Evolutionary conservation across 2,113 vertebrate genomes (phyloP).

Genomic region (Beaufortia kweichowensis): DNA sequence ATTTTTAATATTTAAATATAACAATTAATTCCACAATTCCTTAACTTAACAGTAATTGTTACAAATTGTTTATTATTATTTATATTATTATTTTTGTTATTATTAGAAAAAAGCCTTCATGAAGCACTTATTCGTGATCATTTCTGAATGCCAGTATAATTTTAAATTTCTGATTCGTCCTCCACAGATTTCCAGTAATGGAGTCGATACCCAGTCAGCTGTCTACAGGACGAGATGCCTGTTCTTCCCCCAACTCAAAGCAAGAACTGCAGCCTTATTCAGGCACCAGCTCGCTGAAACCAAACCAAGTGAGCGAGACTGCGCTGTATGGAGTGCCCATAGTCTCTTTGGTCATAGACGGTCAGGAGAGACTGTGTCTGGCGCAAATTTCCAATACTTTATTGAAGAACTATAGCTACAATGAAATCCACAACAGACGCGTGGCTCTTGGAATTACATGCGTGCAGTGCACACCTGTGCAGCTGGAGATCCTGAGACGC

Average conservation of each 20-base stretch:
- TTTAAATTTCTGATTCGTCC: not conserved
- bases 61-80: not conserved
- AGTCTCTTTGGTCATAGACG: slow-evolving; percentile 91
- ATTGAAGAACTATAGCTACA: slow-evolving; percentile 92
- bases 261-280: slow-evolving; percentile 84
- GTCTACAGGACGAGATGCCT: slow-evolving; percentile 84
- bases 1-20: not conserved
- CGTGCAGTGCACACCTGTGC: slow-evolving; percentile 90
- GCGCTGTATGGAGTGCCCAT: slow-evolving; percentile 93
- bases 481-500: slow-evolving; percentile 88
- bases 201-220: slow-evolving; percentile 89
- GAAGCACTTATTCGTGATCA: not conserved
- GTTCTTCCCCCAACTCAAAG: slow-evolving; percentile 85
- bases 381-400: slow-evolving; percentile 93
- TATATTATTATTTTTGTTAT: not conserved
- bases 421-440: slow-evolving; percentile 90
- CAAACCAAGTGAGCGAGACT: slow-evolving; percentile 94
- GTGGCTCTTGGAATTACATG: slow-evolving; percentile 91
- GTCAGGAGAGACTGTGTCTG: slow-evolving; percentile 87
- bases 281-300: slow-evolving; percentile 83
- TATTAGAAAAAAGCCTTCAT: not conserved
- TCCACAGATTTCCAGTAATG: slow-evolving; percentile 81
- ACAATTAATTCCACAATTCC: not conserved
- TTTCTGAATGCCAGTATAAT: not conserved
- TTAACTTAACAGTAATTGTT: slow-evolving; percentile 3